These are phyloP conservation scores for Oenanthe oenanthe DNA, from an alignment of 2,113 vertebrate species.

Conservation along the genomic window DNA sequence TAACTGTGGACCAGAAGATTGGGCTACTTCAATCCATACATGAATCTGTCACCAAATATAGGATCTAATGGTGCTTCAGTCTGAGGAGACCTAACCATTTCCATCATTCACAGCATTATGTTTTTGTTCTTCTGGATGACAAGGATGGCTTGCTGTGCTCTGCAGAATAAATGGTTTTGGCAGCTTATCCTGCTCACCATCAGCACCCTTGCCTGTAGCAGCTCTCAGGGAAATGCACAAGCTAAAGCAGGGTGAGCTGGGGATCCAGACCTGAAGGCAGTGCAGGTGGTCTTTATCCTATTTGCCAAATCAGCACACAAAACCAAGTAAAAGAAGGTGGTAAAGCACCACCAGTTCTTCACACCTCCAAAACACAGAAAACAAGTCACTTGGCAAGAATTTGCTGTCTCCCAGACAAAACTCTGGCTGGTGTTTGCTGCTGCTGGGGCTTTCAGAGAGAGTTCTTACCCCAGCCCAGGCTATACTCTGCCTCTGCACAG, in stretches of 20 bases:
- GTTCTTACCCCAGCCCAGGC: neutral
- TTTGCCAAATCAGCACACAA: neutral
- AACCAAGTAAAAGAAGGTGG: neutral
- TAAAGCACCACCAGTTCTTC: neutral
- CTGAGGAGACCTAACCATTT: neutral
- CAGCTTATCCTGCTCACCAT: neutral
- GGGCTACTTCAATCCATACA: neutral
- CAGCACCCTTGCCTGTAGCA: neutral
- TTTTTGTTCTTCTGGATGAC: neutral
- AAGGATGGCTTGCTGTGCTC: neutral
- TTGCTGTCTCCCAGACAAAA: neutral
- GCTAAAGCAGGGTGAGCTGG: neutral
- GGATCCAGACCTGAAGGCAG: neutral
- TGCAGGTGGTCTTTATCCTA: fast-evolving
- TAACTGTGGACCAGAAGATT: neutral
- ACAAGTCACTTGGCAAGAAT: neutral
- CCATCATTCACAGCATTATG: neutral
- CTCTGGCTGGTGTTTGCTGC: neutral
- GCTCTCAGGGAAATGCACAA: neutral
- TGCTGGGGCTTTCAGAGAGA: neutral
- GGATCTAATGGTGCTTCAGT: neutral
- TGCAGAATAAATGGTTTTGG: neutral
- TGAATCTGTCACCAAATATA: neutral
- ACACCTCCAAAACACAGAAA: neutral
- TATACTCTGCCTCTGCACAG: fast-evolving